These are phyloP conservation scores for Montipora foliosa DNA, from an alignment of 64 coral and sea anemone genomes.

Conservation along the genomic window DNA sequence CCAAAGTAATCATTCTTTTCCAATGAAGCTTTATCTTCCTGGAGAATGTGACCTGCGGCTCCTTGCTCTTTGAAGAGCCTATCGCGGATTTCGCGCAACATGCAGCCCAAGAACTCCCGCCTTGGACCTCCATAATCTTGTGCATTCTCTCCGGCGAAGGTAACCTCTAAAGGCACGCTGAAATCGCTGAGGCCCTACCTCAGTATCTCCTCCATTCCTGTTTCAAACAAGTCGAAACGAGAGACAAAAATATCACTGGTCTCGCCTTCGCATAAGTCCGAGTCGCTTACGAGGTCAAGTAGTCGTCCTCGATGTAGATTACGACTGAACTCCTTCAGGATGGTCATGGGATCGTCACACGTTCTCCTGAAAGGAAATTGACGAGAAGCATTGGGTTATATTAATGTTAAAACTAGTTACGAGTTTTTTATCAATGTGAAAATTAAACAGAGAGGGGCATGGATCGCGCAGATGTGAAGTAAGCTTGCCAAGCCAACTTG, in stretches of 20 bases:
- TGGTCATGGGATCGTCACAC: constrained; percentile 7
- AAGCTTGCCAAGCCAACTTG: no score
- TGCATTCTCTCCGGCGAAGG: no score
- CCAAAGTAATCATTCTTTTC: no score
- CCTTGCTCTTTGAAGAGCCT: no score
- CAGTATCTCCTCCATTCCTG: constrained; percentile 48
- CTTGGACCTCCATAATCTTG: no score
- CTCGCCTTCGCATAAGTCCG: constrained; percentile 30
- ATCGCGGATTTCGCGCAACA: no score
- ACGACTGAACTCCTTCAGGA: not conserved
- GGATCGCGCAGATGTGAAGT: no score
- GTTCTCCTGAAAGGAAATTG: not conserved
- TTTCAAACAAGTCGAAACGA: constrained; percentile 26
- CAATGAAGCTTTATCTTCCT: no score
- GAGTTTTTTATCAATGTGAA: no score
- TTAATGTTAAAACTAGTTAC: not conserved
- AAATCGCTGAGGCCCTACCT: not conserved
- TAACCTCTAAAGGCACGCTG: constrained; percentile 10
- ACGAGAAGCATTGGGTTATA: not conserved
- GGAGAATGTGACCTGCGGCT: not conserved
- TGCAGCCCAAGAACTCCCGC: no score
- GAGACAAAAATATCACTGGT: constrained; percentile 57
- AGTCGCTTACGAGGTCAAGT: constrained; percentile 30
- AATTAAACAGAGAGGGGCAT: no score
- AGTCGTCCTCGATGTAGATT: constrained; percentile 15